Evolutionary conservation across 2,888 invertebrate species (phyloP).

Genomic region (Cantharis flavilabris): DNA sequence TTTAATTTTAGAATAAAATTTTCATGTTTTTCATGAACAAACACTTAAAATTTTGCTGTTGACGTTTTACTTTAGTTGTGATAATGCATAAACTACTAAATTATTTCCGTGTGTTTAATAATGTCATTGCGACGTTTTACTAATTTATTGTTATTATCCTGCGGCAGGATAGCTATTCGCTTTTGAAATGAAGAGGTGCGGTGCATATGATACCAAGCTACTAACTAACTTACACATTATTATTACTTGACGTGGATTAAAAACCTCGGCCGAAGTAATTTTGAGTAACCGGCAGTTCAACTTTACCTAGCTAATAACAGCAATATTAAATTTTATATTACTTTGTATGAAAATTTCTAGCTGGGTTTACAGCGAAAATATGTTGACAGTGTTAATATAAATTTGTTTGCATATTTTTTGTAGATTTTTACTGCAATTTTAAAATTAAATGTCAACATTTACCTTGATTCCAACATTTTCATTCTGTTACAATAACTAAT

Average conservation of each 20-base stretch:
- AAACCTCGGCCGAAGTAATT: too few species aligned
- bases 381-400: not conserved
- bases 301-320: too few species aligned
- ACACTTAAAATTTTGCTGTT: not conserved
- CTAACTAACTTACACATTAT: too few species aligned
- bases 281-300: not conserved
- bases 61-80: not conserved
- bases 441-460: not conserved
- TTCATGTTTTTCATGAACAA: not conserved
- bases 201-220: too few species aligned
- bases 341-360: not conserved
- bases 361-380: not conserved
- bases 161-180: too few species aligned
- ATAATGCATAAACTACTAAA: not conserved
- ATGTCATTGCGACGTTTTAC: too few species aligned
- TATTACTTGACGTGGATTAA: too few species aligned
- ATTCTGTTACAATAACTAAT: not conserved
- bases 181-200: too few species aligned
- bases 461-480: not conserved
- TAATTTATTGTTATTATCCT: too few species aligned
- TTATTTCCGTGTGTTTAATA: too few species aligned
- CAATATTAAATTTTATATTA: not conserved
- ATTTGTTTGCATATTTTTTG: not conserved
- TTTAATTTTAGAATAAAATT: not conserved
- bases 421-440: not conserved